phyloP scores from a whole-genome alignment of 1,140 invertebrate species.

The Lepidurus arcticus region DNA sequence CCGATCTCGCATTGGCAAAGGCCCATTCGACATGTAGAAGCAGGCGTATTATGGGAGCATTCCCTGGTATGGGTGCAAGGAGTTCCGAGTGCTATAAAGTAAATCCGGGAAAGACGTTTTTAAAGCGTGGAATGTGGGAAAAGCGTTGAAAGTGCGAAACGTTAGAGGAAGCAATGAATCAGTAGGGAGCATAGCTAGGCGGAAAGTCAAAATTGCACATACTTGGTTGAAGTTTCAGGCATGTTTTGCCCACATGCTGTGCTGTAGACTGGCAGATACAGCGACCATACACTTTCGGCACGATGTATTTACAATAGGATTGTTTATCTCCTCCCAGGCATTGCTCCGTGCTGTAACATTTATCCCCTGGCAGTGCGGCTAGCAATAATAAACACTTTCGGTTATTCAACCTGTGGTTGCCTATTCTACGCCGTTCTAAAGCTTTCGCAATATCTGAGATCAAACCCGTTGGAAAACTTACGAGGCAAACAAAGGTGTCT shows the following conservation, averaged over 20 bases:
- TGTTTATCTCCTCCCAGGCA: conserved; percentile 73
- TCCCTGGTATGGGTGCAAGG: not conserved
- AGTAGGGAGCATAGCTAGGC: not conserved
- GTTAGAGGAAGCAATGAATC: not conserved
- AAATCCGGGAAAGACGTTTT: not conserved
- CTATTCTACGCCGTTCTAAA: not conserved
- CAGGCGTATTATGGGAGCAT: not conserved
- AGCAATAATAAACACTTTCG: conserved; percentile 42
- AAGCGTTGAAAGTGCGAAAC: not conserved
- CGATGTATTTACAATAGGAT: conserved; percentile 79
- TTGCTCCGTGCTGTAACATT: conserved; percentile 84
- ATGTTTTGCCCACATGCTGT: conserved; percentile 38
- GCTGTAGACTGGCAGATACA: conserved; percentile 59
- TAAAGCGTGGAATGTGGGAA: too few species aligned
- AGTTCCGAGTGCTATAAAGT: not conserved
- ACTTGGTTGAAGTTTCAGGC: conserved; percentile 29
- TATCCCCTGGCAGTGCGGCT: conserved; percentile 77
- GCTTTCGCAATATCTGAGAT: not conserved
- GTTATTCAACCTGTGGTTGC: not conserved
- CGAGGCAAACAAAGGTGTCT: conserved; percentile 80
- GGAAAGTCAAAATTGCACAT: not conserved
- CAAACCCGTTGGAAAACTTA: conserved; percentile 53
- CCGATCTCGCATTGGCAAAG: not conserved
- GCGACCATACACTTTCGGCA: conserved; percentile 78
- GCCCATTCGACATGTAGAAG: not conserved